Evolutionary conservation across 2,113 vertebrate genomes (phyloP).

Genomic region (Leucoraja erinaceus): DNA sequence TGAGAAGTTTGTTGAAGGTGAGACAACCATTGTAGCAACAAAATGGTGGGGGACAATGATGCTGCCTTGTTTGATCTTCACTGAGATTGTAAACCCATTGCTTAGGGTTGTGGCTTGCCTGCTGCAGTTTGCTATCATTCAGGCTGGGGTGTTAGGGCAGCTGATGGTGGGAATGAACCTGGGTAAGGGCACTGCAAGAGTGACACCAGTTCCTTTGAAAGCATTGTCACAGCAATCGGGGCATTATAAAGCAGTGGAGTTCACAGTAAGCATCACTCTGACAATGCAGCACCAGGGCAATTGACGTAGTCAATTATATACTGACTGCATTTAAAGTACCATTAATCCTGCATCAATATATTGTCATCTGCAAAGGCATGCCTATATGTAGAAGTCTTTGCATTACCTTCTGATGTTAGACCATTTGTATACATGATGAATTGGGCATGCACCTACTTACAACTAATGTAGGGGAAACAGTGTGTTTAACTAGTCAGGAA

Average conservation of each 20-base stretch:
- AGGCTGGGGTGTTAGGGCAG: background rate
- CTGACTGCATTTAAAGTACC: conserved; percentile 22
- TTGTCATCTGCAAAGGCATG: background rate
- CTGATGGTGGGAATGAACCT: background rate
- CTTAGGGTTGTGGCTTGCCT: no score
- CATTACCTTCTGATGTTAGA: background rate
- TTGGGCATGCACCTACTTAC: background rate
- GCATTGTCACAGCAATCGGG: background rate
- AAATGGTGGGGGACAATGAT: background rate
- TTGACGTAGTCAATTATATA: conserved; percentile 26
- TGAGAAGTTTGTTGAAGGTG: no score
- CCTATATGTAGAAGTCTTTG: background rate
- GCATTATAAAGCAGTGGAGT: background rate
- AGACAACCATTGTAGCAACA: no score
- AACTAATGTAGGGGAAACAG: background rate
- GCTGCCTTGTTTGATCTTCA: no score
- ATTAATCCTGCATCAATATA: background rate
- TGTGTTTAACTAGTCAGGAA: conserved; percentile 11
- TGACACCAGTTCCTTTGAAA: background rate
- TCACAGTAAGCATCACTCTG: background rate
- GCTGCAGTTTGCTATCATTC: no score
- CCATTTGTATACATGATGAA: conserved; percentile 10
- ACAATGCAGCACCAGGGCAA: background rate
- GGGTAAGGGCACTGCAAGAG: background rate
- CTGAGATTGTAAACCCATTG: no score